Base-by-base conservation (phyloP, 2,113 vertebrate species). In the Petaurus breviceps region DNA sequence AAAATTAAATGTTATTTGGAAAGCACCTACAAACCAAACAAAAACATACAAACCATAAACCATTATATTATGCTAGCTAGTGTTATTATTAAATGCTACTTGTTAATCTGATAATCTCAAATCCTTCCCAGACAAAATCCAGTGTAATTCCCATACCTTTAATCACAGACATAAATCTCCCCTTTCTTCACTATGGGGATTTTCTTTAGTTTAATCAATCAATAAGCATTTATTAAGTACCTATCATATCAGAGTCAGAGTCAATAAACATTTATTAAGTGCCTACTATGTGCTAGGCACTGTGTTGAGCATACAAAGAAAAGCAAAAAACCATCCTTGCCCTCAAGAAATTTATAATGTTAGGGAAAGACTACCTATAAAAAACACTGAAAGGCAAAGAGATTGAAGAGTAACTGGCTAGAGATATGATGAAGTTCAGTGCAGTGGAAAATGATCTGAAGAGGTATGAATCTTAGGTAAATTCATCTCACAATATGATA, bases 1-100 rank as follows among this genome's bases (percentile, higher is more conserved):
- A 93, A 77, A 93, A 95, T 95, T 55, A 61, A 28, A 61, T 61
- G 93, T 37, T 49, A 51, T 5, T 61, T 92, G 55, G 61, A 95
- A 96, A 89, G 90, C 37, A 53, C 51, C 28, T 92, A n/a, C n/a
- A n/a, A n/a, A n/a, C n/a, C n/a, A n/a, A n/a, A n/a, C n/a, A n/a
- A n/a, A n/a, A n/a, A n/a, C 47, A 49, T 51, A 16, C 14, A 94
- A 10, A 94, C 0, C 84, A 43, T 92, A 89, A 57, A 57, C 22
- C 26, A 28, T 0, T 57, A 10, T 57, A 57, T 28, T 9, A 57
- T 57, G 55, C 26, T 28, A 28, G 7, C 55, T 57, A 57, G 26
- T 57, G 4, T 25, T 26, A 28, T 28, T 28, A 57, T 57, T 57
- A 57, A 57, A 28, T 57, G 55, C 26, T 57, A 28, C 25, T 25